Evolutionary conservation across 1,140 invertebrate genomes (phyloP).

Genomic region (Armadillidium nasatum): DNA sequence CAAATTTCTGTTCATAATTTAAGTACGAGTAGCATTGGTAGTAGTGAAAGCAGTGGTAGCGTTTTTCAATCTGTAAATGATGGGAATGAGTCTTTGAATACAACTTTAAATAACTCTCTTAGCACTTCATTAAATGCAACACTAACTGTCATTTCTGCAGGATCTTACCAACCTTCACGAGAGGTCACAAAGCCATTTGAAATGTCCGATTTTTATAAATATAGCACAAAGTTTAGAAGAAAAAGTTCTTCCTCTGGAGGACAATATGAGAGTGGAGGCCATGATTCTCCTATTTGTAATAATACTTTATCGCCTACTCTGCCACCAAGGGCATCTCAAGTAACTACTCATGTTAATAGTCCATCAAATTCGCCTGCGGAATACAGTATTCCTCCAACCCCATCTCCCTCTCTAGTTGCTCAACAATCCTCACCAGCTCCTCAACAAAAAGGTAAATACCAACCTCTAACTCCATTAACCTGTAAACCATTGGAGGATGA

Average conservation of each 20-base stretch:
- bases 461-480: conserved; percentile 52
- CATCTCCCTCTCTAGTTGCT: conserved; percentile 39
- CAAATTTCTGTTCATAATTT: conserved; percentile 24
- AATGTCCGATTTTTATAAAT: conserved; percentile 96
- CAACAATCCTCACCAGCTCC: conserved; percentile 45
- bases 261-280: neutral
- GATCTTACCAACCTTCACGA: conserved; percentile 83
- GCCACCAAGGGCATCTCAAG: conserved; percentile 37
- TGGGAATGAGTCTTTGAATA: conserved; percentile 32
- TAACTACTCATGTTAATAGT: neutral
- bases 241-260: conserved; percentile 46
- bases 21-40: conserved; percentile 33
- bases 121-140: conserved; percentile 13
- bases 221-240: conserved; percentile 84
- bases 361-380: neutral
- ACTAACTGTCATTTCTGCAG: conserved; percentile 65
- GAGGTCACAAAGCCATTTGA: conserved; percentile 94
- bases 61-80: conserved; percentile 35
- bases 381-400: conserved; percentile 24
- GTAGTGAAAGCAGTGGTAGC: conserved; percentile 34
- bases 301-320: conserved; percentile 39
- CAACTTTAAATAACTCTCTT: conserved; percentile 27
- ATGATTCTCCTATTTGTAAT: conserved; percentile 2
- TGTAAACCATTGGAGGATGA: conserved; percentile 49
- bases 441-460: conserved; percentile 54